These are phyloP conservation scores for Campylorhamphus procurvoides DNA, from an alignment of 2,113 vertebrate genomes.

Conservation along the genomic window DNA sequence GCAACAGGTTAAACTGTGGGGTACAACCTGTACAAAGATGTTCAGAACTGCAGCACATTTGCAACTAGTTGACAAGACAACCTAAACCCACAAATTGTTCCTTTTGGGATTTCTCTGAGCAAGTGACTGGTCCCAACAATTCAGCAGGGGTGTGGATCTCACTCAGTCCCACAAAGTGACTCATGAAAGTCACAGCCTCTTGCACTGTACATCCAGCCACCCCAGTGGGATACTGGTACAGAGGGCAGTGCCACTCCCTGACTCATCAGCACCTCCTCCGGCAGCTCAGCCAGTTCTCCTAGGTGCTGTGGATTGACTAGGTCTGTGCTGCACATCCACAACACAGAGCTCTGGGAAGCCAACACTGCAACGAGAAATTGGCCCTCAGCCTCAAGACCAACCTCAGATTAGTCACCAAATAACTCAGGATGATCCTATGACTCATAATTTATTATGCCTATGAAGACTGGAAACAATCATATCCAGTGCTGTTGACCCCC, in stretches of 20 bases:
- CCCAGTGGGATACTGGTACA: neutral
- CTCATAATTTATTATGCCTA: neutral
- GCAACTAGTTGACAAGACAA: neutral
- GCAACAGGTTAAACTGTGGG: neutral
- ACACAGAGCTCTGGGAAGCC: neutral
- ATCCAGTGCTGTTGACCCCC: neutral
- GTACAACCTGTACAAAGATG: accelerated
- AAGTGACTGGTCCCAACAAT: neutral
- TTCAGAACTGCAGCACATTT: neutral
- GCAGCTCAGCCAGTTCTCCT: conserved; percentile 19
- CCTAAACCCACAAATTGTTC: neutral
- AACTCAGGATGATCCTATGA: conserved; percentile 32
- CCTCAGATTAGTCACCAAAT: conserved; percentile 32
- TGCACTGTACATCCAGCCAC: neutral
- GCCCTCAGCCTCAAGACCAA: neutral
- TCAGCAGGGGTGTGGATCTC: conserved; percentile 25
- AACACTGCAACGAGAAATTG: neutral
- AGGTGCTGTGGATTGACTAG: neutral
- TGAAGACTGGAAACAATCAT: neutral
- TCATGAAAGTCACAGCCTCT: neutral
- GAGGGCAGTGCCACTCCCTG: conserved; percentile 41
- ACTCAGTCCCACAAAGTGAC: conserved; percentile 16
- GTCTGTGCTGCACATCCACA: neutral
- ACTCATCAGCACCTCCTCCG: conserved; percentile 9
- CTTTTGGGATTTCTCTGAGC: neutral